Evolutionary conservation across 2,888 invertebrate species (phyloP), one percentile per base, ranked within the genome.

Genomic region (Dryobotodes eremita): DNA sequence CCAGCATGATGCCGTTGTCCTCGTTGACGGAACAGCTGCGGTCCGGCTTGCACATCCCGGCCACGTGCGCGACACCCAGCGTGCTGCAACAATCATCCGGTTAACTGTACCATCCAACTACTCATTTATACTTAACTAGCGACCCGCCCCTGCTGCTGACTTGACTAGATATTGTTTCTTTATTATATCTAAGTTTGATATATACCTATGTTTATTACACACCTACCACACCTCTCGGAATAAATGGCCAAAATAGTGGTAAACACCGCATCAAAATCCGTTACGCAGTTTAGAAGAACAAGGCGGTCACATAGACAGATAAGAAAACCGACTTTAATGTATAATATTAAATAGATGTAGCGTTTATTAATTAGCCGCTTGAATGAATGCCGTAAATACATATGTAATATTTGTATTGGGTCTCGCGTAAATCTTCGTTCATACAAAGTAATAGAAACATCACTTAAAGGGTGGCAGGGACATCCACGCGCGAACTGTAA

Each of bases 11-110:
- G 85, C 99, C 99, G 93, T 98, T 98, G 96, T 99, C 99, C 95
- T 99, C 99, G 94, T 98, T 99, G 91, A 99, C 98, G 91, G 98
- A 98, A 93, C 99, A 99, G 92, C 98, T 98, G 87, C 98, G 97
- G 90, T 98, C 97, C 10, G 98, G 98, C 92, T 98, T 98, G 95
- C 99, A 99, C 98, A 99, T 98, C 72, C 99, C 98, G 0, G 98
- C 98, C 86, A 99, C 98, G 95, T 98, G 98, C 55, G 99, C 99
- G 90, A 99, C 97, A 50, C 99, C 99, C 90, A 99, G 96, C 1
- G 99, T 98, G 92, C 98, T 98, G 96, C 94, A 97, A 86, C 88
- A 87, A 79, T 23, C 70, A 75, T 79, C 26, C 68, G 55, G 55
- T 57, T 70, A 70, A 65, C 31, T 61, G 57, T 80, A 69, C 31